Percentiles rank a stretch among this genome's conserved stretches.
Conservation (phyloP, 2,888 invertebrate genomes). For the Rhingia campestris region DNA sequence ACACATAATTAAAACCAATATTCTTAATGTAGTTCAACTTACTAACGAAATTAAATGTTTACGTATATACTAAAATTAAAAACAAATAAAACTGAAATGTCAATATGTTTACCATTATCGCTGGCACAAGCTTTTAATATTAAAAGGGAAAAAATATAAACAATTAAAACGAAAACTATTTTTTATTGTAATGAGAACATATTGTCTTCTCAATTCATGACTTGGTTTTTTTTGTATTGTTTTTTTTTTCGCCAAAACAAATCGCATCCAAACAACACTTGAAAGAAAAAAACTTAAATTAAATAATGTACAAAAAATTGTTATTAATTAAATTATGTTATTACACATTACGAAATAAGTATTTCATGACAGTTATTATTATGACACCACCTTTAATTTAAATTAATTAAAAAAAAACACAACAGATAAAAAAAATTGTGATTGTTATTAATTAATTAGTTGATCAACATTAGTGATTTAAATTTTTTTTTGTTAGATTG, state of each 20-base stretch:
- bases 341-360: constrained; percentile 36
- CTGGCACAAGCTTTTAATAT: constrained; percentile 61
- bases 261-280: constrained; percentile 19
- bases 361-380: constrained; percentile 73
- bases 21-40: constrained; percentile 35
- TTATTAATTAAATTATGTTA: constrained; percentile 33
- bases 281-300: constrained; percentile 37
- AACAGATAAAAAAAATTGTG: constrained; percentile 38
- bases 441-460: constrained; percentile 57
- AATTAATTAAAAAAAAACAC: constrained; percentile 22
- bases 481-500: constrained; percentile 28
- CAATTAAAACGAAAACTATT: constrained; percentile 13
- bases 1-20: constrained; percentile 21
- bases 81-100: constrained; percentile 31
- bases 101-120: constrained; percentile 43
- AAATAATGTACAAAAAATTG: constrained; percentile 26
- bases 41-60: constrained; percentile 62
- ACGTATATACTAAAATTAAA: constrained; percentile 27
- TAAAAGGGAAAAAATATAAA: constrained; percentile 1
- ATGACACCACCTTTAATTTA: constrained; percentile 70
- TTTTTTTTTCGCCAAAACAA: constrained; percentile 58
- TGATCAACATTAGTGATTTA: constrained; percentile 32
- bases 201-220: constrained; percentile 58
- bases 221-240: constrained; percentile 61
- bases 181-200: constrained; percentile 43